Base-by-base conservation (phyloP, 2,888 invertebrate species). In the Artemia sinica region DNA sequence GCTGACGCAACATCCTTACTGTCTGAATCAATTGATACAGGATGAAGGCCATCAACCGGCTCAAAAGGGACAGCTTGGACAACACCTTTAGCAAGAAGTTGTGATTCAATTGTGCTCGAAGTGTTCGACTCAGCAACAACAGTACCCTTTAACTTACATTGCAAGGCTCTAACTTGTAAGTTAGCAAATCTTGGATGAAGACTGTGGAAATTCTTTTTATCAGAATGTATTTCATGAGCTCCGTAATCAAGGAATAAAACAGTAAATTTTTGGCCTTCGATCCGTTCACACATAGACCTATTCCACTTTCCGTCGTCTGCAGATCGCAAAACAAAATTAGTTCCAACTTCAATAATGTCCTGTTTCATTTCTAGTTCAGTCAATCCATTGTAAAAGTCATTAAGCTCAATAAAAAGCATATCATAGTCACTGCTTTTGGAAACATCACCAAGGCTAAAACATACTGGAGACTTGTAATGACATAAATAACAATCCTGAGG, bases 321-420 rank as follows among this genome's bases (percentile, higher is more conserved):
- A 18, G 66, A 70, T 14, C 48, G 49, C 3, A 58, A 68, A 7
- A 66, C 70, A 14, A 65, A 66, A 41, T 66, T 41, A 13, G 41
- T 41, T 8, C 70, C 70, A 18, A 52, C 66, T 6, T 8, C 12
- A 3, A 66, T 51, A 12, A 11, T 18, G 28, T 18, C 18, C 18
- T 66, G 68, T 4, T 66, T 68, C 28, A 70, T 8, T 14, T 70
- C 70, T 11, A 28, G 49, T 6, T 65, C 51, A 10, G 49, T 49
- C 52, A 68, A 58, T 14, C 68, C 66, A 48, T 13, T n/a, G 52
- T 70, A 70, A 18, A 69, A 68, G 8, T 68, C 66, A 18, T 50
- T 66, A 41, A 70, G 14, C 11, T 66, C 48, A 51, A 51, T 50
- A 13, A 66, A 58, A 14, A 49, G 14, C 9, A 11, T 65, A 11